These are phyloP conservation scores for Acipenser ruthenus DNA, from an alignment of 2,797 vertebrate species.

Conservation along the genomic window DNA sequence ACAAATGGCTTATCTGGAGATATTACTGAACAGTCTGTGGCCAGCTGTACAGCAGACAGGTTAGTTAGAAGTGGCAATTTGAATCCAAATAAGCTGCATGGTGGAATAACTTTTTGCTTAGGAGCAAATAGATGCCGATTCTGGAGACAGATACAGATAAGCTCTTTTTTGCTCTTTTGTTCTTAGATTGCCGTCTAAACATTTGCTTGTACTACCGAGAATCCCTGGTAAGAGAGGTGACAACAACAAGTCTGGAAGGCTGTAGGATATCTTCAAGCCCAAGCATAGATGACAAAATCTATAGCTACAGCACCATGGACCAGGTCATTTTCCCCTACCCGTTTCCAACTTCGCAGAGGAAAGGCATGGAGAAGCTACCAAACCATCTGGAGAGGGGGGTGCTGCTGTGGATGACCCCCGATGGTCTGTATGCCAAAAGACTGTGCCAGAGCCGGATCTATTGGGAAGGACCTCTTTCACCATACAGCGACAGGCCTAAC, in stretches of 20 bases:
- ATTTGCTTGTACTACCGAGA: constrained; percentile 80
- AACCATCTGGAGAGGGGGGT: constrained; percentile 78
- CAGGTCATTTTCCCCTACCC: constrained; percentile 84
- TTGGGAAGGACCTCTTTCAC: constrained; percentile 79
- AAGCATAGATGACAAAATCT: constrained; percentile 56
- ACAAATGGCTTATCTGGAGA: no score
- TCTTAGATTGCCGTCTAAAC: constrained; percentile 77
- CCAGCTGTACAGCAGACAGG: no score
- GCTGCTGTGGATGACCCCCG: constrained; percentile 81
- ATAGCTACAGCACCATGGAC: constrained; percentile 68
- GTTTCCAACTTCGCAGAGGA: constrained; percentile 72
- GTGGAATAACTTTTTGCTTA: no score
- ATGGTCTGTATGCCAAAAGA: constrained; percentile 86
- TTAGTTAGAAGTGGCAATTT: no score
- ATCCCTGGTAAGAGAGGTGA: constrained; percentile 76
- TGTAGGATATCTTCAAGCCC: constrained; percentile 82
- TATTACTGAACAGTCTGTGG: no score
- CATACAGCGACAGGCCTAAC: constrained; percentile 75
- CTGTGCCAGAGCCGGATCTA: constrained; percentile 86
- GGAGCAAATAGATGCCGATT: no score
- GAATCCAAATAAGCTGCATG: no score
- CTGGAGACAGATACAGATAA: not conserved
- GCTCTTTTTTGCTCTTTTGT: constrained; percentile 2
- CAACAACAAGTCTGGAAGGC: constrained; percentile 79
- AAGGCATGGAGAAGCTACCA: constrained; percentile 81